Percentiles rank a stretch among this genome's conserved stretches.
phyloP scores from a whole-genome alignment of 37 sponge, comb jelly and placozoan species.

The Spongia lamella region DNA sequence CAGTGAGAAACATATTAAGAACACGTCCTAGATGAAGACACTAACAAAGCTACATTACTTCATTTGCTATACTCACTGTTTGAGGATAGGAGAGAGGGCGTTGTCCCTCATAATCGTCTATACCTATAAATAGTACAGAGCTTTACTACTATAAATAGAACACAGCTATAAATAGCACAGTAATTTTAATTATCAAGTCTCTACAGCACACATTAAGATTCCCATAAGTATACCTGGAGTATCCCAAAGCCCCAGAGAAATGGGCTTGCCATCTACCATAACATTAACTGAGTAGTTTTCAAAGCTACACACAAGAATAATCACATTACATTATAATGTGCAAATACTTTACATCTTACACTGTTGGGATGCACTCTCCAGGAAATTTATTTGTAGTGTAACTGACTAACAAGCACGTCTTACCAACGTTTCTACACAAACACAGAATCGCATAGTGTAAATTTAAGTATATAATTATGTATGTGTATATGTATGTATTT shows the following conservation, averaged over 20 bases:
- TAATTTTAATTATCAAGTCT: neutral
- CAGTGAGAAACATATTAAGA: constrained; percentile 93
- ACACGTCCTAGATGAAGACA: constrained; percentile 76
- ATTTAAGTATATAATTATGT: no score
- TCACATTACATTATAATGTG: neutral
- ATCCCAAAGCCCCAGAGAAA: constrained; percentile 96
- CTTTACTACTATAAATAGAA: neutral
- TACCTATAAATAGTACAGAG: constrained; percentile 49
- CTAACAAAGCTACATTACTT: neutral
- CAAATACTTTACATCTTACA: constrained; percentile 40
- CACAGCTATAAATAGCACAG: neutral
- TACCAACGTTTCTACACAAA: constrained; percentile 90
- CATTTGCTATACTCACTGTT: constrained; percentile 61
- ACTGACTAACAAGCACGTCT: constrained; percentile 97
- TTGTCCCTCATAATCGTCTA: constrained; percentile 91
- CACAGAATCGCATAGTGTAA: neutral
- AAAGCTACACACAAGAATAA: constrained; percentile 58
- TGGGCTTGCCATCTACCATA: constrained; percentile 98
- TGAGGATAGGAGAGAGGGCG: constrained; percentile 93
- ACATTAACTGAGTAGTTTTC: constrained; percentile 99
- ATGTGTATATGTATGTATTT: neutral
- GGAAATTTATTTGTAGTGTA: constrained; percentile 99
- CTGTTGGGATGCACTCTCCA: constrained; percentile 98
- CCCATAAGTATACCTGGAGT: constrained; percentile 81
- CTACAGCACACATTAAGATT: constrained; percentile 1